Conservation (phyloP, 2,797 vertebrate species). For the Hypotaenidia philippensis region DNA sequence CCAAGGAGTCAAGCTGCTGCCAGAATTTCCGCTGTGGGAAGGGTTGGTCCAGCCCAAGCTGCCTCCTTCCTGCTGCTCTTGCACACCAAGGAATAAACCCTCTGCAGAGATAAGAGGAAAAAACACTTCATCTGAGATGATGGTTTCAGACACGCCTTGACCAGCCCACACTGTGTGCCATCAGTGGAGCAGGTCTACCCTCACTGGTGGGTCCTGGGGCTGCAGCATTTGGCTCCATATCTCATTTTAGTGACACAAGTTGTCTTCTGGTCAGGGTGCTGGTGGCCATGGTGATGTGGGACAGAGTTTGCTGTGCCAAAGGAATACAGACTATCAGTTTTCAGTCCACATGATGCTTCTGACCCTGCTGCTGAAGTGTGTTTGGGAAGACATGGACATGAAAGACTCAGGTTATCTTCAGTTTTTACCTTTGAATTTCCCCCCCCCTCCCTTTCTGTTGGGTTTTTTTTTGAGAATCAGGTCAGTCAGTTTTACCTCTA, state of each 20-base stretch:
- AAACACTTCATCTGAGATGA: rapidly evolving
- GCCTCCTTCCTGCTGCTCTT: background rate
- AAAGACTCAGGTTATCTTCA: background rate
- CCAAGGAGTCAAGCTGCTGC: background rate
- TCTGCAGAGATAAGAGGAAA: background rate
- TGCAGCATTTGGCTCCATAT: rapidly evolving
- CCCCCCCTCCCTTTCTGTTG: rapidly evolving
- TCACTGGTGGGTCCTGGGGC: no score
- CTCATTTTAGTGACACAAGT: background rate
- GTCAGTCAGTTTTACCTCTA: background rate
- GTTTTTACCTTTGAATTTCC: rapidly evolving
- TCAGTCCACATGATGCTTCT: background rate
- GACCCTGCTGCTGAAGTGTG: background rate
- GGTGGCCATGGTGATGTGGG: rapidly evolving
- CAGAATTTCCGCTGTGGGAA: background rate
- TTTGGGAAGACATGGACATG: background rate
- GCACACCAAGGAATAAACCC: background rate
- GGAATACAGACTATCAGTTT: background rate
- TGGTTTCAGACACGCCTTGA: rapidly evolving
- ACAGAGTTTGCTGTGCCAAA: background rate
- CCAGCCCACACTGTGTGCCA: rapidly evolving
- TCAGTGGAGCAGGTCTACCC: background rate
- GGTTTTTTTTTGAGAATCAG: background rate
- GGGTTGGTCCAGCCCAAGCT: background rate
- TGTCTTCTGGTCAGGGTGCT: background rate